Conservation (phyloP, 2,888 invertebrate species). For the Ametastegia equiseti region DNA sequence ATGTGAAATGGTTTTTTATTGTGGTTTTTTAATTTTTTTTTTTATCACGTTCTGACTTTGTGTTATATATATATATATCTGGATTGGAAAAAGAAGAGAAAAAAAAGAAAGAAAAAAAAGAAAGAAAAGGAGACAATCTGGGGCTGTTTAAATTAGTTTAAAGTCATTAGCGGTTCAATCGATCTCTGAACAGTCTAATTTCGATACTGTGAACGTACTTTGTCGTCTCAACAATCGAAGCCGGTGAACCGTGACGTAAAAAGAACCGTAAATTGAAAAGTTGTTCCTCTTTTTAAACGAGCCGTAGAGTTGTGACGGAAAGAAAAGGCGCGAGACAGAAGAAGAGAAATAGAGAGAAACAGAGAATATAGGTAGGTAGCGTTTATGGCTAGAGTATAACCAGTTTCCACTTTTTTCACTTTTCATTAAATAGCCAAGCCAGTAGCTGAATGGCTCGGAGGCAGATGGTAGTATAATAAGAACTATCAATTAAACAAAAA, state of each 20-base stretch:
- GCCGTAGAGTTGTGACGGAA: neutral
- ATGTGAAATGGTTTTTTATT: too few relatives aligned
- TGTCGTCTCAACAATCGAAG: constrained; percentile 24
- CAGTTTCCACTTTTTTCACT: constrained; percentile 38
- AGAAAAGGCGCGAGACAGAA: neutral
- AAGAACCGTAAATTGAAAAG: constrained; percentile 42
- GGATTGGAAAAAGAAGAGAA: neutral
- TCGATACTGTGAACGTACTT: constrained; percentile 41
- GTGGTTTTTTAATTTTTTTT: neutral
- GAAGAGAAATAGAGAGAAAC: neutral
- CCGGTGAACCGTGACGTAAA: constrained; percentile 37
- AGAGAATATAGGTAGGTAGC: neutral
- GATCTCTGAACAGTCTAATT: constrained; percentile 35
- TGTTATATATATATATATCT: neutral
- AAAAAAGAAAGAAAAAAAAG: neutral
- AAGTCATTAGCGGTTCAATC: constrained; percentile 38
- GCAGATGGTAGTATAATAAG: constrained; percentile 41
- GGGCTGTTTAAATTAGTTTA: constrained; percentile 37
- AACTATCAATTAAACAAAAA: constrained; percentile 43
- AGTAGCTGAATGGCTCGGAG: neutral
- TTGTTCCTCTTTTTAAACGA: constrained; percentile 14
- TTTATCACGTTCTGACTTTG: neutral
- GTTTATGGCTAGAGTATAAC: neutral
- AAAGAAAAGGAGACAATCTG: neutral
- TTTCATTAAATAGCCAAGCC: constrained; percentile 20